Base-by-base conservation (phyloP, 1,140 invertebrate species). In the Euura lappo region DNA sequence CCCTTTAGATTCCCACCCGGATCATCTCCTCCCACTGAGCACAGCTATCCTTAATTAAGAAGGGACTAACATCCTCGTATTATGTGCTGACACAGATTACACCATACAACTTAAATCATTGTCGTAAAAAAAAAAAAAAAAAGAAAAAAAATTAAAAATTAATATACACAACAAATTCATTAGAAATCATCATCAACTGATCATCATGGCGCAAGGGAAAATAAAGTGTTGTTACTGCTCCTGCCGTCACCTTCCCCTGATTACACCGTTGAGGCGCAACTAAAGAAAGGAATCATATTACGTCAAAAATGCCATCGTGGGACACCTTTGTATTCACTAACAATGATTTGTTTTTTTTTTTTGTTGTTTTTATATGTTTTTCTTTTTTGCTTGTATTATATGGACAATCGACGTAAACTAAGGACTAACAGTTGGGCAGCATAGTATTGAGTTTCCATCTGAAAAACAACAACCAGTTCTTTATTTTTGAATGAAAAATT, bases 41-140 rank as follows among this genome's bases (percentile, higher is more conserved):
- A 78, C 79, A 81, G 82, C 78, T 79, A 83, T 80, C 78, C 79
- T 86, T 85, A 83, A 79, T 83, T 80, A 84, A 85, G 75, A 85
- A 84, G 83, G 82, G 82, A 84, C 80, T 84, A 84, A 85, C 80
- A 84, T 85, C 79, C 79, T 87, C 77, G 77, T 83, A 84, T 85
- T 85, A 85, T 81, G 84, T 87, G 83, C 82, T 84, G 83, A 87
- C 86, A 87, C 80, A 83, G 82, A 86, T 80, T 86, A 86, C 83
- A 87, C 81, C 81, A 80, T 88, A 82, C 80, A 85, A 83, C 77
- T 83, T 79, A 83, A 84, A 84, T 77, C 74, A 75, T 84, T 84
- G 77, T 77, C 77, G 78, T 82, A 76, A 47, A 70, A 70, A 28
- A 28, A 28, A 28, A 28, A 28, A 28, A 28, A 28, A 28, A 28